These are phyloP conservation scores for Neopipo cinnamomea DNA, from an alignment of 2,113 vertebrate species.

Conservation along the genomic window DNA sequence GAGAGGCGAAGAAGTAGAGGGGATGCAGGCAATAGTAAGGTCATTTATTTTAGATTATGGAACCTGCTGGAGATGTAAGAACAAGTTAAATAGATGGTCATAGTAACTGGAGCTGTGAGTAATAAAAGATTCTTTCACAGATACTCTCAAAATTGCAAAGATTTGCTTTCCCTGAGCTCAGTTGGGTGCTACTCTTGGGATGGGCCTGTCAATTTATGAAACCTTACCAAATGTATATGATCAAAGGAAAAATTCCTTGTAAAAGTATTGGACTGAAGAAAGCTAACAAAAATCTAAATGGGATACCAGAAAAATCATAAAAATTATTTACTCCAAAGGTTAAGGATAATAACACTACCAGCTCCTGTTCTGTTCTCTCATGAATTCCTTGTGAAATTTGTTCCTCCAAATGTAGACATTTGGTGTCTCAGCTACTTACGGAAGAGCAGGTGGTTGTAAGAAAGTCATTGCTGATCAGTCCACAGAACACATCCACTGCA, in stretches of 20 bases:
- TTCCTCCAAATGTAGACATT: neutral
- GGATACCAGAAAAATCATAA: neutral
- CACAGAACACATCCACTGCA: neutral
- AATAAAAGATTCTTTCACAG: neutral
- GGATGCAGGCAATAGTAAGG: neutral
- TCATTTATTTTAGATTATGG: neutral
- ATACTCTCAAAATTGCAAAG: neutral
- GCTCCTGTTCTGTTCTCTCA: neutral
- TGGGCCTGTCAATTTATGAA: neutral
- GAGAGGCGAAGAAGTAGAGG: neutral
- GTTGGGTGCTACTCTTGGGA: neutral
- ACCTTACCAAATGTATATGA: neutral
- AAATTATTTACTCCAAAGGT: neutral
- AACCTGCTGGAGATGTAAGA: neutral
- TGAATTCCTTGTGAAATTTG: neutral
- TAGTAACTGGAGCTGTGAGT: neutral
- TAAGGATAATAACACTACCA: neutral
- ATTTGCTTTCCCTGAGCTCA: neutral
- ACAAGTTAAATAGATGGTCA: neutral
- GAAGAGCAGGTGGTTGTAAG: neutral
- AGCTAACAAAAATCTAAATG: neutral
- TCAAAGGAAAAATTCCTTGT: neutral
- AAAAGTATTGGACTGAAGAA: neutral
- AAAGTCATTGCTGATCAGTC: neutral
- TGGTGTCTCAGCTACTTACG: neutral